phyloP scores from a whole-genome alignment of 2,888 invertebrate species.

The Ichneumoninae sp. region DNA sequence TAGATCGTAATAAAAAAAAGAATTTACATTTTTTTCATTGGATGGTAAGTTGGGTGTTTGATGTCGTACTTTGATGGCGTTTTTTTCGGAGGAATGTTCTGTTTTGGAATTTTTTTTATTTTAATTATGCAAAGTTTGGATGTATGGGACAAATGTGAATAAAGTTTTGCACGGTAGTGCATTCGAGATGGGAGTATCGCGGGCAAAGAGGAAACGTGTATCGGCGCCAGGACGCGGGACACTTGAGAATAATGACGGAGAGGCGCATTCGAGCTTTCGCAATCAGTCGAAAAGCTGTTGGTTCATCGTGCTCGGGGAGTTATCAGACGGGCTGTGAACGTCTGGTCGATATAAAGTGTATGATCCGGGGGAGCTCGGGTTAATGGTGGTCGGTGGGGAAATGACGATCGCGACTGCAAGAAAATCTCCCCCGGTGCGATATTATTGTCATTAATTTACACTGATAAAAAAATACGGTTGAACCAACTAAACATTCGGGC shows the following conservation, averaged over 20 bases:
- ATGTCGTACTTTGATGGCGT: neutral
- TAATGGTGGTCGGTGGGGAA: neutral
- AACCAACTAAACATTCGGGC: too few relatives aligned
- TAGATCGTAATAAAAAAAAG: constrained; percentile 26
- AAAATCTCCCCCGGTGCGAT: neutral
- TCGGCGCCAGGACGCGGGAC: neutral
- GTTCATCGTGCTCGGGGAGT: neutral
- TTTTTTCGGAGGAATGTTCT: neutral
- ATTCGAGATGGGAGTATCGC: neutral
- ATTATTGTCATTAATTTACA: neutral
- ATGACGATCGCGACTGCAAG: neutral
- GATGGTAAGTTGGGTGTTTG: neutral
- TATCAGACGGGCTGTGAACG: constrained; percentile 1
- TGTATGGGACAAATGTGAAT: neutral
- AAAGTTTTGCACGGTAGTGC: neutral
- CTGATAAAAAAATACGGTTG: too few relatives aligned
- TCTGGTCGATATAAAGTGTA: neutral
- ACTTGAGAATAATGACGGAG: constrained; percentile 11
- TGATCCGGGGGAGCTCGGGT: neutral
- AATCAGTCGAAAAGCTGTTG: constrained; percentile 14
- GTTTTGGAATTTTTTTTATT: too few relatives aligned
- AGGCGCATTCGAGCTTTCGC: neutral
- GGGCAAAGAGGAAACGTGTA: neutral
- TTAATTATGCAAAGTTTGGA: neutral
- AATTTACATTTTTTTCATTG: neutral